phyloP scores from a whole-genome alignment of 2,113 vertebrate genomes.

The Oncorhynchus gorbuscha region DNA sequence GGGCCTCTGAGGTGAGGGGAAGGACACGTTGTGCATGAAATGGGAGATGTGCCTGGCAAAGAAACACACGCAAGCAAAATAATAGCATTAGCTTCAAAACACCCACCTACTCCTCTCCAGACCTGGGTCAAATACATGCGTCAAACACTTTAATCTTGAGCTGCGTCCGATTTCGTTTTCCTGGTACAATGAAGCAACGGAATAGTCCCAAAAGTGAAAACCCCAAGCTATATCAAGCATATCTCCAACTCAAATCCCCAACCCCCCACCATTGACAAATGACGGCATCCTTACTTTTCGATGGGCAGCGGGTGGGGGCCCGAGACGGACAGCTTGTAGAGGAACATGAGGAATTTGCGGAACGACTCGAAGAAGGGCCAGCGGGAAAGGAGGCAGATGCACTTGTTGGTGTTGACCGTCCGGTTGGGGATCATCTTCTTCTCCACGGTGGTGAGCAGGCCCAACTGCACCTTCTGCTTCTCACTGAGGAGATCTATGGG shows the following conservation, averaged over 20 bases:
- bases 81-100: neutral
- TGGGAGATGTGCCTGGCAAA: constrained; percentile 90
- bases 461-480: constrained; percentile 91
- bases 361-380: constrained; percentile 98
- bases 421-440: constrained; percentile 86
- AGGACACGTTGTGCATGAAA: constrained; percentile 97
- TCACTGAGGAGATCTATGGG: constrained; percentile 84
- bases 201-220: neutral
- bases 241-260: no score
- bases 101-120: neutral
- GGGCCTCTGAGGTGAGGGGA: constrained; percentile 96
- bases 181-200: neutral
- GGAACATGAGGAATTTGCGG: constrained; percentile 94
- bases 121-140: no score
- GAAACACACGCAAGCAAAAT: constrained; percentile 17
- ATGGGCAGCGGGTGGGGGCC: constrained; percentile 95
- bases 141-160: no score
- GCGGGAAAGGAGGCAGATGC: constrained; percentile 95
- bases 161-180: no score
- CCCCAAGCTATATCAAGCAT: neutral
- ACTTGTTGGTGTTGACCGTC: constrained; percentile 92
- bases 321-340: constrained; percentile 95
- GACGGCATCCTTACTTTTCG: constrained; percentile 84
- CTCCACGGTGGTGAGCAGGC: constrained; percentile 87
- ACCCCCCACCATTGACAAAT: neutral